Conservation (phyloP, 2,797 vertebrate genomes). For the Amblyopsis hoosieri region DNA sequence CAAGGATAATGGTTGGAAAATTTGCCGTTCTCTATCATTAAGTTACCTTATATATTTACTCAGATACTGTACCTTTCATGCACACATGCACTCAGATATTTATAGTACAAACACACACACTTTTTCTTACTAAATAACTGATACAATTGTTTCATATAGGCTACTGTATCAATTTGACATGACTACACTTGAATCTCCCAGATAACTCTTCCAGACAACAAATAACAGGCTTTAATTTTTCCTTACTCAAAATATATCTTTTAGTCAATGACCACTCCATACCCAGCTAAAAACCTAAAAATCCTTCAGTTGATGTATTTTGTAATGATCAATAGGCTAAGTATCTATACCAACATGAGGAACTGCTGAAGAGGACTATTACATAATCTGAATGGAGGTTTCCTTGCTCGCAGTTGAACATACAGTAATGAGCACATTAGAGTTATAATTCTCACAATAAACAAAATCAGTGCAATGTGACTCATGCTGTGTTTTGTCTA, state of each 20-base stretch:
- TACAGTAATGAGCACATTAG: slow-evolving; percentile 32
- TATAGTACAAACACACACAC: slow-evolving; percentile 3
- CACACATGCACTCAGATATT: slow-evolving; percentile 1
- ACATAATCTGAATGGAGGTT: slow-evolving; percentile 44
- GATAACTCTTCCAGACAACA: slow-evolving; percentile 2
- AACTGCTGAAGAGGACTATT: slow-evolving; percentile 1
- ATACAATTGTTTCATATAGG: slow-evolving; percentile 28
- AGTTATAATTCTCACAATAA: slow-evolving; percentile 45
- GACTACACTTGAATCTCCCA: slow-evolving; percentile 33
- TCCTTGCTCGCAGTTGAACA: slow-evolving; percentile 38
- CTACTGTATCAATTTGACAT: slow-evolving; percentile 30
- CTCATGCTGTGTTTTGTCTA: slow-evolving; percentile 28
- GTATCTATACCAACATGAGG: neutral
- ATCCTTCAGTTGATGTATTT: slow-evolving; percentile 23
- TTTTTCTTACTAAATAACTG: slow-evolving; percentile 29
- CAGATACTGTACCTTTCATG: neutral
- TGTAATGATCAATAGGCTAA: slow-evolving; percentile 10
- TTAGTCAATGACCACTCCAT: slow-evolving; percentile 14
- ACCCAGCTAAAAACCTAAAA: slow-evolving; percentile 18
- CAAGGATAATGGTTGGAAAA: slow-evolving; percentile 42
- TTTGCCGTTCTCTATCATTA: slow-evolving; percentile 21
- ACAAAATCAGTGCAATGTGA: slow-evolving; percentile 38
- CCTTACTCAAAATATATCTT: slow-evolving; percentile 17
- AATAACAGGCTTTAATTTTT: neutral
- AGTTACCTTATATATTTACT: slow-evolving; percentile 9